phyloP scores from a whole-genome alignment of 1,140 invertebrate genomes.

The Heliconius eleuchia region DNA sequence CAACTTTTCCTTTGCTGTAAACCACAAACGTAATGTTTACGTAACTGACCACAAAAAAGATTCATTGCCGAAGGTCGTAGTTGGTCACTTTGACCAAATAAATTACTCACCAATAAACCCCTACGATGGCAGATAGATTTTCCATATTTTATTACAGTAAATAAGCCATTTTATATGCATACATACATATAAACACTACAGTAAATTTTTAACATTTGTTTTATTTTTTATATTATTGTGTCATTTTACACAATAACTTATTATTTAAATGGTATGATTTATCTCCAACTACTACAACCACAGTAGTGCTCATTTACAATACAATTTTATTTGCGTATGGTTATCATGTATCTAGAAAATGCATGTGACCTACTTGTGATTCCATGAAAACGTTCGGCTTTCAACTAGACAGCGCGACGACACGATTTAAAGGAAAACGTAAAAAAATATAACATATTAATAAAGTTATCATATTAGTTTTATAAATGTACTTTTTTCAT shows the following conservation, averaged over 20 bases:
- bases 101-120: not conserved
- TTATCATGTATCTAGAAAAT: constrained; percentile 33
- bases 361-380: constrained; percentile 64
- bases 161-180: not conserved
- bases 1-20: not conserved
- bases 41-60: not conserved
- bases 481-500: not conserved
- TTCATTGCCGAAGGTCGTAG: not conserved
- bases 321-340: not conserved
- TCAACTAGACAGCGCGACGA: constrained; percentile 35
- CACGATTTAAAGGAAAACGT: not conserved
- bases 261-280: not conserved
- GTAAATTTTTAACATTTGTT: too few species aligned
- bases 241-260: too few species aligned
- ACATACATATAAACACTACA: not conserved
- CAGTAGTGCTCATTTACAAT: not conserved
- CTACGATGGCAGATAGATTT: not conserved
- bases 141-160: not conserved
- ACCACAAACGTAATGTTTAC: not conserved
- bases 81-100: not conserved
- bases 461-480: not conserved
- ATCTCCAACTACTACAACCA: not conserved
- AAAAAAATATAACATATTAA: not conserved
- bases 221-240: too few species aligned
- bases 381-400: constrained; percentile 55